Conservation (phyloP, 2,888 invertebrate species). For the Salpingus planirostris region DNA sequence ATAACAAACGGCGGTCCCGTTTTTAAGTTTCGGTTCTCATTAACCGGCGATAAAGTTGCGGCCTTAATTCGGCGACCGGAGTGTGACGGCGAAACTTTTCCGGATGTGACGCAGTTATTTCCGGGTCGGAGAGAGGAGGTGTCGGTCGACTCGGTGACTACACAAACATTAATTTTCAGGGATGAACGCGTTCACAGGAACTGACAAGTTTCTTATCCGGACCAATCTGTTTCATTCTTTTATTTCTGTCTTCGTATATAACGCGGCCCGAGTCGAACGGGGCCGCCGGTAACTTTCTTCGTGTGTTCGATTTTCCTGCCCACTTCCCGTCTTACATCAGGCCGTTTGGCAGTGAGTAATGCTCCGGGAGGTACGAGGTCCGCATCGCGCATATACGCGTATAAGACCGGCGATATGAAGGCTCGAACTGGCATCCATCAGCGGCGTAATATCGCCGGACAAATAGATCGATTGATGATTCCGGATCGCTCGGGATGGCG, state of each 20-base stretch:
- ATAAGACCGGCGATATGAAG: slow-evolving; percentile 11
- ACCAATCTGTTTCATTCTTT: slow-evolving; percentile 42
- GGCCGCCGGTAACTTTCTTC: slow-evolving; percentile 26
- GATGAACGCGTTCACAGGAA: slow-evolving; percentile 41
- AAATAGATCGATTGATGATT: slow-evolving; percentile 15
- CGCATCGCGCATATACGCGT: neutral
- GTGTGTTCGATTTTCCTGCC: slow-evolving; percentile 28
- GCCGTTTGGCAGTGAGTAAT: slow-evolving; percentile 27
- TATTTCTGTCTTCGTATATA: slow-evolving; percentile 35
- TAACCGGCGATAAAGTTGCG: too few species aligned
- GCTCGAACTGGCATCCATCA: slow-evolving; percentile 17
- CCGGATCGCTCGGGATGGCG: neutral
- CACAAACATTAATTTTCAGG: slow-evolving; percentile 41
- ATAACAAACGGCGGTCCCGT: too few species aligned
- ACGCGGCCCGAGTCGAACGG: slow-evolving; percentile 7
- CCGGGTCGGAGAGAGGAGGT: too few species aligned
- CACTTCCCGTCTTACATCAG: slow-evolving; percentile 16
- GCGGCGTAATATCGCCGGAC: slow-evolving; percentile 17
- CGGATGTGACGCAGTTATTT: too few species aligned
- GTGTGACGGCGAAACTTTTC: too few species aligned
- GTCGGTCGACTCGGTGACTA: slow-evolving; percentile 8
- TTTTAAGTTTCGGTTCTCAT: too few species aligned
- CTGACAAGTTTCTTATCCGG: slow-evolving; percentile 44
- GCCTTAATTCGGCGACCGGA: too few species aligned
- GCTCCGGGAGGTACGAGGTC: slow-evolving; percentile 15